Evolutionary conservation across 2,113 vertebrate species (phyloP).

Genomic region (Phalacrocorax brasilianus): DNA sequence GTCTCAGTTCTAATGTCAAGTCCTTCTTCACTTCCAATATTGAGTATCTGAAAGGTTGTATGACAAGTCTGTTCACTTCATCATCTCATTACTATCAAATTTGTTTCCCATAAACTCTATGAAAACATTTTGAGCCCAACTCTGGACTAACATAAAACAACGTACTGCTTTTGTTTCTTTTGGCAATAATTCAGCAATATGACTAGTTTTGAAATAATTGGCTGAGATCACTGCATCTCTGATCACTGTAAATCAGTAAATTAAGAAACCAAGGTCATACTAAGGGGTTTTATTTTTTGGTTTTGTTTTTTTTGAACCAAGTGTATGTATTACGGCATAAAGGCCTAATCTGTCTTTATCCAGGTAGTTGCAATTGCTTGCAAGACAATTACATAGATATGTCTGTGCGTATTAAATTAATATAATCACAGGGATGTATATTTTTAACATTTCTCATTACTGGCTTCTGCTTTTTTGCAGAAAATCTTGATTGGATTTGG

Average conservation of each 20-base stretch:
- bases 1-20: background rate
- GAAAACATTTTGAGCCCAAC: background rate
- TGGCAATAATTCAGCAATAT: background rate
- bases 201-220: background rate
- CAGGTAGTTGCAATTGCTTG: background rate
- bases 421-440: background rate
- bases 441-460: background rate
- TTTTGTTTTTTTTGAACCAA: background rate
- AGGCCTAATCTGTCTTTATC: background rate
- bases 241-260: background rate
- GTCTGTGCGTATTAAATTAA: background rate
- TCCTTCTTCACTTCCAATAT: background rate
- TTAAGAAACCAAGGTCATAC: background rate
- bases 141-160: background rate
- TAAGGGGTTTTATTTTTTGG: background rate
- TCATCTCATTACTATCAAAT: background rate
- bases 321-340: background rate
- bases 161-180: background rate
- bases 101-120: background rate
- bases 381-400: background rate
- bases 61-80: background rate
- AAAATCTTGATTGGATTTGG: background rate
- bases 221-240: background rate
- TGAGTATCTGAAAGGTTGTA: background rate
- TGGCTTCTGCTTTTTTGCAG: background rate